Base-by-base conservation (phyloP, 1,140 invertebrate genomes). In the Orius insidiosus region DNA sequence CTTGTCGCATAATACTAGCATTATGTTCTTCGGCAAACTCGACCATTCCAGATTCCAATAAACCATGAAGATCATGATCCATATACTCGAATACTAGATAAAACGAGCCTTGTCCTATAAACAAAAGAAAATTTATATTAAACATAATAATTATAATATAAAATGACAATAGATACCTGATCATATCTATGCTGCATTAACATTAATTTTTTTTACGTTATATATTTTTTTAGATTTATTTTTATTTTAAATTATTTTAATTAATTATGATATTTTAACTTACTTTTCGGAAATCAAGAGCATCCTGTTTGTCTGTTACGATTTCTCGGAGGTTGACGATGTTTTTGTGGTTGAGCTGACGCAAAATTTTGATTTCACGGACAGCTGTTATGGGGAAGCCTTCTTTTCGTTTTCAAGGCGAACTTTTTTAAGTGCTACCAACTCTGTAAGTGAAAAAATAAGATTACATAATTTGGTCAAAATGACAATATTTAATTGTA, bases 31-130 rank as follows among this genome's bases (percentile, higher is more conserved):
- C 87, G 49, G 81, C 86, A 58, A 99, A 96, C 56, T 90, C 80
- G 8, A 98, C 90, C 76, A 97, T 79, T 45, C 90, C 88, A 2
- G 92, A 97, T 60, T 98, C 95, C 34, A 99, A 65, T 1, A 99
- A 66, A 1, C 96, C 96, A 89, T 98, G 98, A 45, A 99, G 66
- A 68, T 99, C 96, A 60, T 99, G 96, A 64, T 99, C 96, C 90
- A 99, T 97, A 61, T 98, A 99, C 63, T 99, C 96, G 64, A 99
- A 99, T 3, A 99, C 96, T 42, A 99, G 68, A 68, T 98, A 99
- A 65, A 99, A 99, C 5, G 93, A 95, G 39, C 94, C 93, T 69
- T 86, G 55, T 87, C 85, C 76, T 83, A 60, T 9, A 63, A 36
- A 15, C n/a, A 36, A 15, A 36, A 36, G 3, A 36, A 13, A 36